phyloP scores from a whole-genome alignment of 2,797 vertebrate species.

The Crenuchus spilurus region DNA sequence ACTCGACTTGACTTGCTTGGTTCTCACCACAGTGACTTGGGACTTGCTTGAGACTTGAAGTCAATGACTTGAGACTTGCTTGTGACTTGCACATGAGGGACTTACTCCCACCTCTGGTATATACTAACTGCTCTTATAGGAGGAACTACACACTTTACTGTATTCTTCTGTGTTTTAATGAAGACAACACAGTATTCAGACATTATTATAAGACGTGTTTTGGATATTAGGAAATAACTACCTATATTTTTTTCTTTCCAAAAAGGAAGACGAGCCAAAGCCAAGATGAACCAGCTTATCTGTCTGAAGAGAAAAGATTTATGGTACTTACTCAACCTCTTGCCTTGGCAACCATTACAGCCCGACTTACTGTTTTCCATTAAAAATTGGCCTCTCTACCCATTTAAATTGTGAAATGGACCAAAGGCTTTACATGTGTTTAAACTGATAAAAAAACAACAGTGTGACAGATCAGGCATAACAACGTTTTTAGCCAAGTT shows the following conservation, averaged over 20 bases:
- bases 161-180: too few species aligned
- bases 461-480: conserved; percentile 3
- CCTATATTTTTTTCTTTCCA: background rate
- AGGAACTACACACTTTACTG: too few species aligned
- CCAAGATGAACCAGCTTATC: background rate
- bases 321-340: background rate
- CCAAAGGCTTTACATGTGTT: conserved; percentile 17
- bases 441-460: conserved; percentile 20
- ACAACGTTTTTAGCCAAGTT: conserved; percentile 22
- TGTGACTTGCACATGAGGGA: too few species aligned
- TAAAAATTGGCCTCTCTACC: background rate
- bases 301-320: background rate
- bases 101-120: too few species aligned
- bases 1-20: too few species aligned
- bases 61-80: too few species aligned
- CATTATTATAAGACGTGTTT: too few species aligned
- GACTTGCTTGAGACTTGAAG: too few species aligned
- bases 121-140: too few species aligned
- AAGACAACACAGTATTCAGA: too few species aligned
- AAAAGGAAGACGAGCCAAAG: background rate
- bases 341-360: conserved; percentile 2
- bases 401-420: conserved; percentile 1
- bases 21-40: too few species aligned
- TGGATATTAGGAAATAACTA: background rate
- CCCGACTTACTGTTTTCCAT: conserved; percentile 18